Evolutionary conservation across 2,888 invertebrate species (phyloP), one percentile per base, ranked within the genome.

Genomic region (Drosophila tripunctata): DNA sequence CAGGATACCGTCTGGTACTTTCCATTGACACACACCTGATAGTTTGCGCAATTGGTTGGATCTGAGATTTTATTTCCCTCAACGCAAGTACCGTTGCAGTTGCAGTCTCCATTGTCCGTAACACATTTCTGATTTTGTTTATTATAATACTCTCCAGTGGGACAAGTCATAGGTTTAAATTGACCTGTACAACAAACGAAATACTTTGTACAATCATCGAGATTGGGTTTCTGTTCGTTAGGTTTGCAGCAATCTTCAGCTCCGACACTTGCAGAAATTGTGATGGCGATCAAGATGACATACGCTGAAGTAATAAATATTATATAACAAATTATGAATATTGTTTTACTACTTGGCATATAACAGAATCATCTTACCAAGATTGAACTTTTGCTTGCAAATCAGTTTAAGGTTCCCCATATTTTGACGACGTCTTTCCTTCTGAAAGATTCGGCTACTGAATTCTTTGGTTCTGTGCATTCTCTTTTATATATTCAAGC

Each of bases 401-500:
- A 8, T 15, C 67, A 74, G 70, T 27, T 62, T 75, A 2, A 41
- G 27, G 8, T 8, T 51, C 5, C 7, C 30, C 33, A 50, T 19
- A 8, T 8, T 21, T 44, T 1, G 35, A 36, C 58, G 41, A 72
- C 75, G 40, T 57, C 54, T 33, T 63, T 38, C 57, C 66, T 24
- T 35, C 33, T 36, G 15, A 22, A 38, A 15, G 35, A 33, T 17
- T 17, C 24, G 52, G 22, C 38, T 55, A 63, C 74, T 74, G 57
- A 74, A 14, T 14, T 43, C 4, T n/a, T 35, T 1, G 3, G 2
- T 22, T 6, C 10, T 14, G 0, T 12, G 50, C 33, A 27, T 38
- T 41, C 4, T 50, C 75, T 74, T 74, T 67, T 74, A 74, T 74
- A 74, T 71, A 51, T 47, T 30, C 8, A n/a, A 6, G 33, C 75